Percentiles rank a stretch among this genome's conserved stretches.
Evolutionary conservation across 2,888 invertebrate genomes (phyloP).

Genomic region (Sinelater perroti): DNA sequence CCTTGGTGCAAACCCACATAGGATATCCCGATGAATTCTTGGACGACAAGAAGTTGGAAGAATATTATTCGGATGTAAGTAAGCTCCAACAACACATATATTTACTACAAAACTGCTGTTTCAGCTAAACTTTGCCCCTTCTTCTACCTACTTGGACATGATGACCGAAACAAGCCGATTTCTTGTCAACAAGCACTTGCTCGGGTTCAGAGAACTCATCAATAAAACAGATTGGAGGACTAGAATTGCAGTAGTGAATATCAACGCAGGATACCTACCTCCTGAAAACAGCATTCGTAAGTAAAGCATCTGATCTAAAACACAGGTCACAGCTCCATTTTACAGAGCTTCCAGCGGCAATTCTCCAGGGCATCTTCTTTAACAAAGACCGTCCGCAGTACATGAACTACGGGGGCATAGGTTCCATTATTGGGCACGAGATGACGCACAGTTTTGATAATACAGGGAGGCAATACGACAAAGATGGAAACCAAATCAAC

Average conservation of each 20-base stretch:
- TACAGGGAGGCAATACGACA: constrained; percentile 20
- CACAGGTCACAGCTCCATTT: too few species aligned
- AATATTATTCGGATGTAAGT: constrained; percentile 74
- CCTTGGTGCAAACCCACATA: constrained; percentile 81
- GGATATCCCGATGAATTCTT: constrained; percentile 88
- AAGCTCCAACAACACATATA: too few species aligned
- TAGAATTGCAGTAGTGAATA: constrained; percentile 62
- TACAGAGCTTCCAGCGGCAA: constrained; percentile 88
- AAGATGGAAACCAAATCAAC: constrained; percentile 17
- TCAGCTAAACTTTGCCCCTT: too few species aligned
- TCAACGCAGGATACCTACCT: constrained; percentile 65
- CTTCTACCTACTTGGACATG: too few species aligned
- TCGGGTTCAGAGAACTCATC: constrained; percentile 64
- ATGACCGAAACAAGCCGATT: constrained; percentile 50
- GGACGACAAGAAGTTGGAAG: constrained; percentile 75
- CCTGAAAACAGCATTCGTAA: constrained; percentile 67
- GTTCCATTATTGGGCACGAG: constrained; percentile 86
- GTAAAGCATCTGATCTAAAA: too few species aligned
- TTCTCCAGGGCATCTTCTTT: constrained; percentile 87
- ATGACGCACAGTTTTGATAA: constrained; percentile 83
- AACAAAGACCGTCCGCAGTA: constrained; percentile 82
- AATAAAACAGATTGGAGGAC: constrained; percentile 66
- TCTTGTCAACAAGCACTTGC: constrained; percentile 62
- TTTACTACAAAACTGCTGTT: too few species aligned
- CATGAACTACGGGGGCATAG: constrained; percentile 87